A percentile compares a stretch with the other conserved stretches of the same genome.
These are phyloP conservation scores for Acanthopagrus latus DNA, from an alignment of 2,797 vertebrate genomes.

Conservation along the genomic window DNA sequence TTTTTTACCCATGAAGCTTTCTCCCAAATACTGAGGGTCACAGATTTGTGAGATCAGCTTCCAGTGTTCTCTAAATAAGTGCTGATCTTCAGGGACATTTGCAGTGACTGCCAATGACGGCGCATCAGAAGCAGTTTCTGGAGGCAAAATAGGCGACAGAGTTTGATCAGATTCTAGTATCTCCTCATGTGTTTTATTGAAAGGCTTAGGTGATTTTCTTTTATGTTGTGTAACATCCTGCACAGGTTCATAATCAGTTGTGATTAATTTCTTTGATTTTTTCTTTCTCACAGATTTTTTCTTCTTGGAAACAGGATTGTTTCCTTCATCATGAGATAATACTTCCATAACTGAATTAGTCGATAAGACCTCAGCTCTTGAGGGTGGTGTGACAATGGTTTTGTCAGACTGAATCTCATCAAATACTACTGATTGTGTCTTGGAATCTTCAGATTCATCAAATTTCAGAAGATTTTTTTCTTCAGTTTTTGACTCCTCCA, in stretches of 20 bases:
- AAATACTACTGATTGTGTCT: not conserved
- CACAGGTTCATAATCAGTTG: not conserved
- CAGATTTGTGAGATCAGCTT: slow-evolving; percentile 71
- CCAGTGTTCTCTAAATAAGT: slow-evolving; percentile 28
- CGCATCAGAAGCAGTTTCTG: slow-evolving; percentile 23
- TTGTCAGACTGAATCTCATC: slow-evolving; percentile 3
- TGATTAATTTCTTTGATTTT: slow-evolving; percentile 22
- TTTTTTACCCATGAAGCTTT: slow-evolving; percentile 53
- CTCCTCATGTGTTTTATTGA: slow-evolving; percentile 10
- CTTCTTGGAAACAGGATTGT: not conserved
- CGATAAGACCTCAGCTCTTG: slow-evolving; percentile 1
- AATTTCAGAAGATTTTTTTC: not conserved
- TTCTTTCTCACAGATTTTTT: slow-evolving; percentile 9
- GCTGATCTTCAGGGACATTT: slow-evolving; percentile 19
- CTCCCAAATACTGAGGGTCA: slow-evolving; percentile 73
- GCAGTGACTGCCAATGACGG: not conserved
- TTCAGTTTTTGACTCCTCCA: slow-evolving; percentile 12
- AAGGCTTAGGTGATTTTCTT: slow-evolving; percentile 27
- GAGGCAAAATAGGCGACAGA: slow-evolving; percentile 4
- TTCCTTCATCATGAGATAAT: slow-evolving; percentile 10
- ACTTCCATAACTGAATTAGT: not conserved
- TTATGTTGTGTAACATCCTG: slow-evolving; percentile 10
- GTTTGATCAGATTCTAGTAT: slow-evolving; percentile 4
- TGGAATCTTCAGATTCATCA: not conserved
- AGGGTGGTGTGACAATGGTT: not conserved